A percentile compares a stretch with the other conserved stretches of the same genome.
phyloP scores from a whole-genome alignment of 2,113 vertebrate genomes.

The Phoenicopterus ruber region DNA sequence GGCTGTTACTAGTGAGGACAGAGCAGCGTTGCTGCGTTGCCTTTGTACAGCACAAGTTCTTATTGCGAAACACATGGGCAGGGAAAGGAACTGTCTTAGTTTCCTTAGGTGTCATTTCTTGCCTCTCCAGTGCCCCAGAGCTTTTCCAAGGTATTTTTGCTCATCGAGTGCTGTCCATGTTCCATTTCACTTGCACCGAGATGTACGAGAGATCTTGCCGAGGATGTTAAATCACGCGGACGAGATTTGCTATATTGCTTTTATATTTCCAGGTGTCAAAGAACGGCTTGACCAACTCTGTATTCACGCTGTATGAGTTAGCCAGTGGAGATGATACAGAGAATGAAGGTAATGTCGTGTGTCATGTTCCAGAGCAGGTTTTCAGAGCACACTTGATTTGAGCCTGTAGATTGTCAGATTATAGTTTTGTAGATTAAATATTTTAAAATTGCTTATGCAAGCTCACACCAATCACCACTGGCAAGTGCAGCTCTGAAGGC shows the following conservation, averaged over 20 bases:
- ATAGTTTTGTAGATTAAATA: neutral
- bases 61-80: accelerated
- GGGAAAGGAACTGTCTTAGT: accelerated
- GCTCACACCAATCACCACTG: neutral
- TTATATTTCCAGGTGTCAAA: conserved; percentile 80
- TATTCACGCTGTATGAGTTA: conserved; percentile 93
- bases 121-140: neutral
- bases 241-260: accelerated
- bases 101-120: neutral
- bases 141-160: neutral
- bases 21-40: neutral
- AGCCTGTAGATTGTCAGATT: neutral
- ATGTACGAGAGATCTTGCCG: accelerated
- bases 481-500: neutral
- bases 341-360: conserved; percentile 80
- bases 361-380: accelerated
- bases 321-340: conserved; percentile 90
- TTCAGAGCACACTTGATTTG: neutral
- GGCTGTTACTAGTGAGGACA: neutral
- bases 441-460: neutral
- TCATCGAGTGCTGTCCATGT: accelerated
- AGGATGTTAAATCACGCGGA: accelerated
- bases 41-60: accelerated
- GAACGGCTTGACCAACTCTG: conserved; percentile 91
- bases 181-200: accelerated